Evolutionary conservation across 2,888 invertebrate genomes (phyloP).

Genomic region (Nezara viridula): DNA sequence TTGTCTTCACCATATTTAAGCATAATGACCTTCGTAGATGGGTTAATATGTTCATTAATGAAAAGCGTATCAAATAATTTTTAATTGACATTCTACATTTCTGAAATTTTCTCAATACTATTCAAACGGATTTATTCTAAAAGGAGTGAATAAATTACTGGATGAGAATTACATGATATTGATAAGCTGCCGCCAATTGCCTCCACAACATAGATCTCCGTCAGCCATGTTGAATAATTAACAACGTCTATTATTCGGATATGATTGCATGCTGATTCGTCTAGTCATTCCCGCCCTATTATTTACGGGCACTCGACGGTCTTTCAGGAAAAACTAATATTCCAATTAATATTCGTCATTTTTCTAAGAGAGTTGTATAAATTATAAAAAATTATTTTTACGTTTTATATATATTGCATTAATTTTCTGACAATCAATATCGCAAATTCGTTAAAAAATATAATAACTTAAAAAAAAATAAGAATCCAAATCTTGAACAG

Average conservation of each 20-base stretch:
- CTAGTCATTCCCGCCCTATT: neutral
- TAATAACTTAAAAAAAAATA: no score
- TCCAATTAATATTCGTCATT: no score
- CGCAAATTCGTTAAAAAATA: no score
- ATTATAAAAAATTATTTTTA: no score
- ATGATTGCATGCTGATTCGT: neutral
- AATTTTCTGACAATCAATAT: no score
- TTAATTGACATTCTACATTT: neutral
- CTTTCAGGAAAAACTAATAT: neutral
- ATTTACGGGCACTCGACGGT: neutral
- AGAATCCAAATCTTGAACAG: no score
- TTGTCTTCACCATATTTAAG: neutral
- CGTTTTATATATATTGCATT: no score
- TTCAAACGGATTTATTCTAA: neutral
- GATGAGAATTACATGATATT: neutral
- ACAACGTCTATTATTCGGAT: neutral
- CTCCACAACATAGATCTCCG: neutral
- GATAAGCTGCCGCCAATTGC: neutral
- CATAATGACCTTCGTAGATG: neutral
- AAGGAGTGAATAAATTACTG: neutral
- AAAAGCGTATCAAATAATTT: neutral
- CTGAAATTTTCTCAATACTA: neutral
- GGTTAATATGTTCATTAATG: neutral
- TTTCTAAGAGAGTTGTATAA: no score
- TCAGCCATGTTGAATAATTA: neutral